Percentiles rank a stretch among this genome's conserved stretches.
phyloP scores from a whole-genome alignment of 2,113 vertebrate species.

The Plecturocebus donacophilus region DNA sequence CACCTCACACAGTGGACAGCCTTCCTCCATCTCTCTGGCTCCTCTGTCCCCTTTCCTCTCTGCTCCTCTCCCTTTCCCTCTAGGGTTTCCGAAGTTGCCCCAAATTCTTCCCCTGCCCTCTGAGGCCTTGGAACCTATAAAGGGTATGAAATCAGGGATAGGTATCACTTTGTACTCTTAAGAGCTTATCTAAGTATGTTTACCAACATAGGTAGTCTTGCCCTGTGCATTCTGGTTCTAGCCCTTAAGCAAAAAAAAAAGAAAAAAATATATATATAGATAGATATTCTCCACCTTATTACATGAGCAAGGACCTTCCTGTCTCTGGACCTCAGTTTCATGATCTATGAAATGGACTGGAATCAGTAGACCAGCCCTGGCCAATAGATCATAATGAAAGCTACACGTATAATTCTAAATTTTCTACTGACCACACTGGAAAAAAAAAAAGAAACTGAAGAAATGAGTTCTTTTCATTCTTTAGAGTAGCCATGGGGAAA shows the following conservation, averaged over 20 bases:
- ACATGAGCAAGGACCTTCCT: background rate
- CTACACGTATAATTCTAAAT: background rate
- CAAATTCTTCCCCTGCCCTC: background rate
- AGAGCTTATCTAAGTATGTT: background rate
- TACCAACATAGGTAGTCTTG: background rate
- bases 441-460: background rate
- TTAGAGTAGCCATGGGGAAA: background rate
- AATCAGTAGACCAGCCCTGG: background rate
- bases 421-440: background rate
- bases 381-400: background rate
- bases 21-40: background rate
- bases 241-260: background rate
- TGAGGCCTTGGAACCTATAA: background rate
- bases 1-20: background rate
- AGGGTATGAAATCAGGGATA: background rate
- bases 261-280: no score
- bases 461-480: background rate
- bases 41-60: background rate
- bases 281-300: background rate
- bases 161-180: background rate
- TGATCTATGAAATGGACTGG: background rate
- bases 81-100: background rate
- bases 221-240: background rate
- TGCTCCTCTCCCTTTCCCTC: background rate
- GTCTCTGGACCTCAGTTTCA: background rate